phyloP scores from a whole-genome alignment of 1,140 invertebrate species.

The Diorhabda sublineata region DNA sequence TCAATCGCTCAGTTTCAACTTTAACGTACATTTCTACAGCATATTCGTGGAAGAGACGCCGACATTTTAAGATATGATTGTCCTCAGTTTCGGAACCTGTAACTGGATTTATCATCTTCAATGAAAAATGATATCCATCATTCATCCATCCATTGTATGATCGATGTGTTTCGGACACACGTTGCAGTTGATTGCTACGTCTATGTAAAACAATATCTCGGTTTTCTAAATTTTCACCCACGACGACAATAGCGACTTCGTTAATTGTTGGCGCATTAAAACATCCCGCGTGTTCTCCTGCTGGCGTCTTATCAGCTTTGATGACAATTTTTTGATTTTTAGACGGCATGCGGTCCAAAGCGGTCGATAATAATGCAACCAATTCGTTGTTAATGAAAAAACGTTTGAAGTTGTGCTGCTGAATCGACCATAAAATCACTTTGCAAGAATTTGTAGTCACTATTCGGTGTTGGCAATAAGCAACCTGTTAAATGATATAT shows the following conservation, averaged over 20 bases:
- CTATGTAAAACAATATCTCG: not conserved
- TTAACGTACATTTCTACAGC: not conserved
- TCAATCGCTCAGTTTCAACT: not conserved
- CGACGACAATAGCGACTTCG: not conserved
- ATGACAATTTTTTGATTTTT: not conserved
- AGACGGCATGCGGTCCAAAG: not conserved
- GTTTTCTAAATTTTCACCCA: not conserved
- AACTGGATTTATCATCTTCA: not conserved
- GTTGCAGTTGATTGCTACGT: not conserved
- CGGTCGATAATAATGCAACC: not conserved
- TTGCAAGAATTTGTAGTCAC: not conserved
- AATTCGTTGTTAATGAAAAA: not conserved
- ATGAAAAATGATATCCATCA: not conserved
- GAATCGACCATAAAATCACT: not conserved
- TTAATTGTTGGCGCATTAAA: not conserved
- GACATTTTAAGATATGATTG: not conserved
- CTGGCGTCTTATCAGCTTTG: not conserved
- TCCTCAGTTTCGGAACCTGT: not conserved
- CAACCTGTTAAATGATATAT: not conserved
- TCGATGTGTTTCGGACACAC: not conserved
- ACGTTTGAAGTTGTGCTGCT: not conserved
- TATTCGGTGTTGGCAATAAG: not conserved
- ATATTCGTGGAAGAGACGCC: not conserved
- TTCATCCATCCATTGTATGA: no score
- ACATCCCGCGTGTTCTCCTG: no score